Evolutionary conservation across 2,797 vertebrate genomes (phyloP), one percentile per base, ranked within the genome.

Genomic region (Pyrocephalus nanus): DNA sequence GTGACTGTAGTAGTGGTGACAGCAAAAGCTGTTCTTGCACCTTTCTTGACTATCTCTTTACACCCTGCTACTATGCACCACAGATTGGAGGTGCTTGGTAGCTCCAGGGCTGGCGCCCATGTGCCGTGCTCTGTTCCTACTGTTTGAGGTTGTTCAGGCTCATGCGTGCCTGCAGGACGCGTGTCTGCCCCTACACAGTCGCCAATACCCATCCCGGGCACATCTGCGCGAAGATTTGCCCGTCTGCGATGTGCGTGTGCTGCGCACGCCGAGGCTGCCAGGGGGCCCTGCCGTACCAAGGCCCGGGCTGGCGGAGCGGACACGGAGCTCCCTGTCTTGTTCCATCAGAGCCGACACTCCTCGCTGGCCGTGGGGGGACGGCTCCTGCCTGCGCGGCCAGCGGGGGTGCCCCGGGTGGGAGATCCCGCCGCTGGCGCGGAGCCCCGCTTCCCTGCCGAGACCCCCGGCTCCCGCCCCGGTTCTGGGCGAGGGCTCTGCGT

Each of bases 371-470:
- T 12, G 21, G 8, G 3, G 54, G 77, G 34, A 23, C 47, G 12
- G 72, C 43, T 71, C 6, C 19, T 51, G 82, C 87, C 64, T 10
- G 34, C 9, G 54, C 21, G 14, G 74, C 81, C 30, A 12, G 65
- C 75, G 43, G 6, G 70, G 65, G 22, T 19, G 57, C 51, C 42
- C 3, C 18, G 3, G 51, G 21, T 12, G 43, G 71, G n/a, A 47
- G 29, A 69, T 16, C 21, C n/a, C 20, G 21, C 14, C 30, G 54
- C 48, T 8, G 34, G 8, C 40, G n/a, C 51, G 50, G 22, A 40
- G 57, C 18, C 11, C 81, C 90, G 82, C 96, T 95, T 92, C 97
- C 92, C 96, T 96, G 97, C 98, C 96, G 95, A 98, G 96, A 92
- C 71, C 92, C 77, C 92, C 60, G 29, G 30, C 58, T 38, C 30